These are phyloP conservation scores for Napeogenes sylphis DNA, from an alignment of 2,888 invertebrate species.

Conservation along the genomic window DNA sequence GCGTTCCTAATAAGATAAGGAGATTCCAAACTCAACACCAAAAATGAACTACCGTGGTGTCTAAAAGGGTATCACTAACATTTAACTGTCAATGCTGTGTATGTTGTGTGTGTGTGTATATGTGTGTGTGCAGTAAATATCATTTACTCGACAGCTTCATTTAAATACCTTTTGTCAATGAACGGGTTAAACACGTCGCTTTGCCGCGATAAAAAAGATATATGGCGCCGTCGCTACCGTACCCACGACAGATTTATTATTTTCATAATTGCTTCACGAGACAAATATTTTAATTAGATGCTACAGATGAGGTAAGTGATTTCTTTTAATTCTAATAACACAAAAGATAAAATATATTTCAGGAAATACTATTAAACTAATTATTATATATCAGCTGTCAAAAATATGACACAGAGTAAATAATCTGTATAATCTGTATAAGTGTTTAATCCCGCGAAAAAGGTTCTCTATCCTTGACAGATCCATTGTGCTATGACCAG, in stretches of 20 bases:
- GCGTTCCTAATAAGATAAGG: too few relatives aligned
- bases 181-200: conserved; percentile 71
- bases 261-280: conserved; percentile 62
- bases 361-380: too few relatives aligned
- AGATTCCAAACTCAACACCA: too few relatives aligned
- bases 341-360: too few relatives aligned
- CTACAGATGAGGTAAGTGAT: conserved; percentile 4
- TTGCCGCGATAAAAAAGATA: conserved; percentile 71
- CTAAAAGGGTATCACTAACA: conserved; percentile 41
- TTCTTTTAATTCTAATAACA: too few relatives aligned
- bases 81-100: conserved; percentile 51
- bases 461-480: conserved; percentile 62
- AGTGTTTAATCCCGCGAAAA: conserved; percentile 60
- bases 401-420: conserved; percentile 13
- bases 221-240: conserved; percentile 62
- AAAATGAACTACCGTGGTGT: too few relatives aligned
- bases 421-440: conserved; percentile 46
- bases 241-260: conserved; percentile 47
- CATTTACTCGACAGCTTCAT: conserved; percentile 70
- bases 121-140: conserved; percentile 64
- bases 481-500: conserved; percentile 39
- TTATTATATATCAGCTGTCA: too few relatives aligned
- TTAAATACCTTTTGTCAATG: conserved; percentile 78
- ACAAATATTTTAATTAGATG: conserved; percentile 72
- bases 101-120: conserved; percentile 58